A percentile compares a stretch with the other conserved stretches of the same genome.
These are phyloP conservation scores for Dreissena rostriformis DNA, from an alignment of 1,140 invertebrate species.

Conservation along the genomic window DNA sequence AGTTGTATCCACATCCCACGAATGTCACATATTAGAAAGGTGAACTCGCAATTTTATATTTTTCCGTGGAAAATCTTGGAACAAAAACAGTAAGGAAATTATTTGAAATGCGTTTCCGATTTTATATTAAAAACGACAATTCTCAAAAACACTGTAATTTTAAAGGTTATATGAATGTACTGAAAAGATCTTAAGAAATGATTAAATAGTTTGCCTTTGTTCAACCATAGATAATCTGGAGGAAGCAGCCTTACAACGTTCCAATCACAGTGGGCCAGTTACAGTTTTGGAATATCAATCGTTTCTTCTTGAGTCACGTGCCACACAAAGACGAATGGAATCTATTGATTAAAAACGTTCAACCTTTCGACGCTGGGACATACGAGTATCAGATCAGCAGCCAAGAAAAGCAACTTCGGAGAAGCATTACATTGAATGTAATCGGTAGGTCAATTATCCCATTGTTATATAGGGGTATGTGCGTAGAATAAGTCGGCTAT, in stretches of 20 bases:
- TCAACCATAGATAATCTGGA: slow-evolving; percentile 57
- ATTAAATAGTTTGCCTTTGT: too few relatives aligned
- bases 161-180: too few relatives aligned
- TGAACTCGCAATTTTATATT: slow-evolving; percentile 72
- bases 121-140: too few relatives aligned
- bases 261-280: slow-evolving; percentile 57
- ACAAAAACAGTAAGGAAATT: slow-evolving; percentile 75
- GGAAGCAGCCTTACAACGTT: slow-evolving; percentile 59
- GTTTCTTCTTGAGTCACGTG: slow-evolving; percentile 83
- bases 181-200: too few relatives aligned
- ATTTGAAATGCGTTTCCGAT: too few relatives aligned
- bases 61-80: slow-evolving; percentile 73
- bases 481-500: too few relatives aligned
- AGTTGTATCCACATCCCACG: slow-evolving; percentile 78
- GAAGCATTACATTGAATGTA: slow-evolving; percentile 52
- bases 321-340: slow-evolving; percentile 94
- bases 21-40: slow-evolving; percentile 73
- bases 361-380: slow-evolving; percentile 91
- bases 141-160: too few relatives aligned
- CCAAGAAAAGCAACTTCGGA: slow-evolving; percentile 53
- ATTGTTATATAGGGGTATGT: too few relatives aligned
- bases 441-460: slow-evolving; percentile 19
- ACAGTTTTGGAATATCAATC: slow-evolving; percentile 53
- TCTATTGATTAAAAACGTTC: slow-evolving; percentile 93
- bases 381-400: slow-evolving; percentile 96